Conservation (phyloP, 2,888 invertebrate genomes). For the Ophraella communa region DNA sequence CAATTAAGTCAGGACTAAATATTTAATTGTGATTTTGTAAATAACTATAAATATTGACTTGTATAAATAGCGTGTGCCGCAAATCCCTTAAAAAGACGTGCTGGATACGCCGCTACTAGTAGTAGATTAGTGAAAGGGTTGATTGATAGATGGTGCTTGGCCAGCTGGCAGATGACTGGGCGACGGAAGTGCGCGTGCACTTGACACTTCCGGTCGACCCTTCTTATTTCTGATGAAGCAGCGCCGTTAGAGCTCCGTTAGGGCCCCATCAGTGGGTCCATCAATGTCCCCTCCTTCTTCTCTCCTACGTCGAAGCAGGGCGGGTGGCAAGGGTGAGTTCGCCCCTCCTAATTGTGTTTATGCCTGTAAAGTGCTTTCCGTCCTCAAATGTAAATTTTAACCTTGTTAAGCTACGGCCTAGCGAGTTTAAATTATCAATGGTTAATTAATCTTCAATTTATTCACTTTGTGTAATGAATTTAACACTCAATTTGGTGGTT, state of each 20-base stretch:
- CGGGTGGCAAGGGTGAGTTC: conserved; percentile 29
- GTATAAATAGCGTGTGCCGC: not conserved
- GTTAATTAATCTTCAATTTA: conserved; percentile 65
- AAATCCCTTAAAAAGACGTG: not conserved
- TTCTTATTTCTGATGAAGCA: conserved; percentile 50
- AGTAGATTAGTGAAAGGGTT: conserved; percentile 36
- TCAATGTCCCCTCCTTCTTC: conserved; percentile 27
- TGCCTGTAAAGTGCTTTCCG: conserved; percentile 62
- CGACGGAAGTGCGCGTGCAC: conserved; percentile 56
- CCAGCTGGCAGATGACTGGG: conserved; percentile 38
- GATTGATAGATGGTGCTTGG: conserved; percentile 43
- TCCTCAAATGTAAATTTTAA: conserved; percentile 59
- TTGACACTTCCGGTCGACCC: conserved; percentile 58
- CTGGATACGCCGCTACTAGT: conserved; percentile 6
- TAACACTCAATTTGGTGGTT: conserved; percentile 64
- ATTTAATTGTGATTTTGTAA: too few species aligned
- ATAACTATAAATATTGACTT: not conserved
- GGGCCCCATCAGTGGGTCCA: conserved; percentile 39
- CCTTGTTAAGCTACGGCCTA: conserved; percentile 62
- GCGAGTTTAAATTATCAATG: conserved; percentile 64
- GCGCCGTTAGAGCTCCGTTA: too few species aligned
- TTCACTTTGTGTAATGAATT: conserved; percentile 62
- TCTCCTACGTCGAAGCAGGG: conserved; percentile 10
- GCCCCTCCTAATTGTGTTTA: conserved; percentile 60
- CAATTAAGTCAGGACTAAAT: too few species aligned